Conservation (phyloP, 2,113 vertebrate species). For the Acanthisitta chloris region DNA sequence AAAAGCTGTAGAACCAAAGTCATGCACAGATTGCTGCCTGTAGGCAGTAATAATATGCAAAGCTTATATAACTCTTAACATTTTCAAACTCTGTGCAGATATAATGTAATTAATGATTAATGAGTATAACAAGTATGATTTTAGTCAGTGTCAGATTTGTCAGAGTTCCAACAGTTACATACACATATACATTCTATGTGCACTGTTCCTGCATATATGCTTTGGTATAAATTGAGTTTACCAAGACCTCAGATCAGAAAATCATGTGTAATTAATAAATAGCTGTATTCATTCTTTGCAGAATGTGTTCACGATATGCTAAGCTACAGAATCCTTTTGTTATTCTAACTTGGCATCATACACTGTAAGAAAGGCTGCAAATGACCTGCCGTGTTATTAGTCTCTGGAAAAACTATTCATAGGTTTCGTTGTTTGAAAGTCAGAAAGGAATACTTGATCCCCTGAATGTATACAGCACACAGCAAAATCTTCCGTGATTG, state of each 20-base stretch:
- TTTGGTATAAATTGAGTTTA: neutral
- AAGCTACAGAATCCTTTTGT: neutral
- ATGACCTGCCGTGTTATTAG: neutral
- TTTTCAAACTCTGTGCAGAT: neutral
- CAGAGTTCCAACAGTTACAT: neutral
- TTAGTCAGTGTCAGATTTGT: neutral
- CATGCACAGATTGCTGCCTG: neutral
- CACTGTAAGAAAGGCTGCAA: neutral
- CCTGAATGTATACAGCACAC: neutral
- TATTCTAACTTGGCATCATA: neutral
- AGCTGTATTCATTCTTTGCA: neutral
- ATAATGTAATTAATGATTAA: neutral
- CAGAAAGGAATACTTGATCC: neutral
- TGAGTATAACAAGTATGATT: neutral
- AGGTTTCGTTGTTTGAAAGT: neutral
- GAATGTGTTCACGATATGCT: neutral
- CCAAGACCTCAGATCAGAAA: neutral
- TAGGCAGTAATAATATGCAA: slow-evolving; percentile 14
- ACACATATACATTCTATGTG: neutral
- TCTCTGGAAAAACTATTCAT: neutral
- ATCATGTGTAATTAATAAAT: neutral
- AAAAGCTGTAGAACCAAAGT: neutral
- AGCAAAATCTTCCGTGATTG: neutral
- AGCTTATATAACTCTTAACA: neutral
- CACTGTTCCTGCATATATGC: neutral